phyloP scores from a whole-genome alignment of 2,888 invertebrate species.

The Dicyrtoma fusca region DNA sequence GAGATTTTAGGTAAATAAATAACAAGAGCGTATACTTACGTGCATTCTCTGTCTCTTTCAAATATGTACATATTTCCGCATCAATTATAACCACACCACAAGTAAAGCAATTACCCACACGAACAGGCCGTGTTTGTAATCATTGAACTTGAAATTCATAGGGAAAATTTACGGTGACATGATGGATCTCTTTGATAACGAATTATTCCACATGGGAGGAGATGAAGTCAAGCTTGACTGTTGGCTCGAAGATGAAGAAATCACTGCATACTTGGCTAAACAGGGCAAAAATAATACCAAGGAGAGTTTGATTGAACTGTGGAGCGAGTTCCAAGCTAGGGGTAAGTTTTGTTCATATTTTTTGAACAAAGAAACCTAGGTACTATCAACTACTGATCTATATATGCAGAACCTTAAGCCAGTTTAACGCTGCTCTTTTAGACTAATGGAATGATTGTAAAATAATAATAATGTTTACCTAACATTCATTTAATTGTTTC shows the following conservation, averaged over 20 bases:
- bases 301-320: constrained; percentile 61
- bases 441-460: no score
- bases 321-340: constrained; percentile 57
- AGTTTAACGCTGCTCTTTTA: not conserved
- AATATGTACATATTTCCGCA: no score
- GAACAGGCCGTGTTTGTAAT: no score
- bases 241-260: constrained; percentile 50
- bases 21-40: not conserved
- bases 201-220: constrained; percentile 58
- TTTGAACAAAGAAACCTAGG: not conserved
- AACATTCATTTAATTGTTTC: no score
- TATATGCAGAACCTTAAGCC: no score
- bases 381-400: no score
- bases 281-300: constrained; percentile 51
- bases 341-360: no score
- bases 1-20: constrained; percentile 62
- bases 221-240: constrained; percentile 57
- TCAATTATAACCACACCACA: no score
- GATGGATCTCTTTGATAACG: constrained; percentile 67
- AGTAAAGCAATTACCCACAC: no score
- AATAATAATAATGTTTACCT: no score
- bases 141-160: constrained; percentile 10
- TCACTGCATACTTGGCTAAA: constrained; percentile 48
- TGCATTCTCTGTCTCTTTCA: no score
- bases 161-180: constrained; percentile 74